Percentiles rank a stretch among this genome's conserved stretches.
phyloP scores from a whole-genome alignment of 2,113 vertebrate genomes.

The Albula glossodonta region DNA sequence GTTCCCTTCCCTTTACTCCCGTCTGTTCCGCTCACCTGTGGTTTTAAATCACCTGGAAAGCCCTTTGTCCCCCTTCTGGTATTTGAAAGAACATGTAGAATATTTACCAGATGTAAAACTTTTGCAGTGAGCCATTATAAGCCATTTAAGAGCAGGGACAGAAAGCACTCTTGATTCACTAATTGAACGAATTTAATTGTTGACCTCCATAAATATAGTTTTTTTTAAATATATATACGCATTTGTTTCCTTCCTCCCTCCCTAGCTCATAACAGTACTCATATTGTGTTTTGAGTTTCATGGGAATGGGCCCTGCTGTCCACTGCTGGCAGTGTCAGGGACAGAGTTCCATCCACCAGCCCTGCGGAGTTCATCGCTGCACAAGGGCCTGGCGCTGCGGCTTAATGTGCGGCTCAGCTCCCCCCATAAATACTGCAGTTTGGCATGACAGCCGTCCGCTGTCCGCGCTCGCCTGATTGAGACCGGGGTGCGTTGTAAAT shows the following conservation, averaged over 20 bases:
- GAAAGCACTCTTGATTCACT: no score
- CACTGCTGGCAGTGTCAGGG: background rate
- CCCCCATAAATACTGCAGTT: background rate
- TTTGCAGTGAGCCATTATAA: no score
- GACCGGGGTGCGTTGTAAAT: background rate
- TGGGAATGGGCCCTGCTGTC: background rate
- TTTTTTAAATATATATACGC: no score
- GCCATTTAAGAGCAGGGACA: no score
- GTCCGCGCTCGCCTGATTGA: background rate
- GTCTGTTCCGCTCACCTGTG: background rate
- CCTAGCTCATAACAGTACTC: no score
- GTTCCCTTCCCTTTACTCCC: background rate
- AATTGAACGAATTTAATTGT: no score
- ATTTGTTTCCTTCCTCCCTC: no score
- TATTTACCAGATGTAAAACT: no score
- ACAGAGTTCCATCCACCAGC: background rate
- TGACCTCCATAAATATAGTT: no score
- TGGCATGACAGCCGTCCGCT: background rate
- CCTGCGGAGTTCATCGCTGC: background rate
- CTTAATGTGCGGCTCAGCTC: background rate
- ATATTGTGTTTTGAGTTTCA: no score
- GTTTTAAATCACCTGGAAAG: background rate
- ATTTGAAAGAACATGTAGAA: no score
- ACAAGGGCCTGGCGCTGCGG: background rate
- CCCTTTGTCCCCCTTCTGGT: no score